phyloP scores from a whole-genome alignment of 2,888 invertebrate species.

The Sinelater perroti region DNA sequence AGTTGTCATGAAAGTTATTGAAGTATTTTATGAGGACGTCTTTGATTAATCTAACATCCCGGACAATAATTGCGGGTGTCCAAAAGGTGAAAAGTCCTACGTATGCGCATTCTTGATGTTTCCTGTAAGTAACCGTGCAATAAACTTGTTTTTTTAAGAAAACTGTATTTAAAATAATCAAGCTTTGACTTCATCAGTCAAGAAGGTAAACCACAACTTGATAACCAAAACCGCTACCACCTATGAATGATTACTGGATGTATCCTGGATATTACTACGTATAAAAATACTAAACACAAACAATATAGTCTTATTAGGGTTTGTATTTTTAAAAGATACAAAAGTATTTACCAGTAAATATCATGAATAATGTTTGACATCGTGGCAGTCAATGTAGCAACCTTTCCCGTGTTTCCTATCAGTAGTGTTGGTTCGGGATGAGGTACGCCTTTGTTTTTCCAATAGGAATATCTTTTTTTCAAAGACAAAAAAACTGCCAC shows the following conservation, averaged over 20 bases:
- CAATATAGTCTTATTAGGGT: no score
- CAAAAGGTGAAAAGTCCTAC: background rate
- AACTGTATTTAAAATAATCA: background rate
- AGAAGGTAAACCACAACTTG: background rate
- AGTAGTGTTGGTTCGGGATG: conserved; percentile 54
- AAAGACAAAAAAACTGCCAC: conserved; percentile 13
- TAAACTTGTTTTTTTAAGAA: no score
- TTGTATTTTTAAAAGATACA: no score
- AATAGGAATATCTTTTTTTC: conserved; percentile 42
- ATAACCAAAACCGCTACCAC: no score
- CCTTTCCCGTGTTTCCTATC: conserved; percentile 54
- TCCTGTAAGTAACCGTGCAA: no score
- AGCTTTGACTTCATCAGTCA: no score
- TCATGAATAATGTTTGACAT: conserved; percentile 53
- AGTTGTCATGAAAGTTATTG: conserved; percentile 44
- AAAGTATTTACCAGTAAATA: conserved; percentile 55
- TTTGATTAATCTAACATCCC: conserved; percentile 52
- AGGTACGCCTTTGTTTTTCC: conserved; percentile 56
- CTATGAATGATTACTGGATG: no score
- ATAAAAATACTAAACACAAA: no score
- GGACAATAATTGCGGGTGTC: conserved; percentile 47
- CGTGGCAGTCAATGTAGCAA: conserved; percentile 48
- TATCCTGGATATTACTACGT: no score
- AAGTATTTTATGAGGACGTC: conserved; percentile 53
- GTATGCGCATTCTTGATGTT: background rate